Base-by-base conservation (phyloP, 1,140 invertebrate genomes). In the Choristoneura fumiferana region DNA sequence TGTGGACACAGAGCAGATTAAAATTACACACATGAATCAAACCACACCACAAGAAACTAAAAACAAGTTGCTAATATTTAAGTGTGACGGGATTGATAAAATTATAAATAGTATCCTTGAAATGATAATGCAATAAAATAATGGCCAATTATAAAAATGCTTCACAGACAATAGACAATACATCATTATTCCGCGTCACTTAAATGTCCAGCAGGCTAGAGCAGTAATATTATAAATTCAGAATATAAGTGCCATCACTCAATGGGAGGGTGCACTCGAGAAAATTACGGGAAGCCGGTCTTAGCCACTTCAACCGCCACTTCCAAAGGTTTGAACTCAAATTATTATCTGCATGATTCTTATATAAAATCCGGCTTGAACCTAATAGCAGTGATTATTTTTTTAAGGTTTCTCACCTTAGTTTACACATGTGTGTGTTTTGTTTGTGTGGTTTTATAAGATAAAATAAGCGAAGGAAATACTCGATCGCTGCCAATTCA, bases 211-310 rank as follows among this genome's bases (percentile, higher is more conserved):
- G 65, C 71, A 73, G 79, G 78, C 84, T 83, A 80, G 78, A 76
- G 76, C 75, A 74, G 71, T 79, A 84, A 87, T 84, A 87, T 84
- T 84, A 82, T 87, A 87, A 87, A 87, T 87, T 83, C 76, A 57
- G 69, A 79, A 78, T 81, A 84, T 78, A 82, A 87, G 84, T 73
- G 65, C 80, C 76, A 81, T 84, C 72, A 71, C 71, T 81, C 76
- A 77, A 77, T 54, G 55, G 64, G 71, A 84, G 78, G 65, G 72
- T 72, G 67, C 65, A 78, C 84, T 87, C 71, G 77, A 84, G 77
- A 84, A 85, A 84, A 87, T 87, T 85, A 85, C 76, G 74, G 76
- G 72, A 81, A 80, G 79, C 74, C 74, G 76, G 81, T 72, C 79
- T 79, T 73, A 75, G 75, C 78, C 82, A 65, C 81, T 84, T 71